Evolutionary conservation across 2,888 invertebrate genomes (phyloP), one percentile per base, ranked within the genome.

Genomic region (Uropetala carovei): DNA sequence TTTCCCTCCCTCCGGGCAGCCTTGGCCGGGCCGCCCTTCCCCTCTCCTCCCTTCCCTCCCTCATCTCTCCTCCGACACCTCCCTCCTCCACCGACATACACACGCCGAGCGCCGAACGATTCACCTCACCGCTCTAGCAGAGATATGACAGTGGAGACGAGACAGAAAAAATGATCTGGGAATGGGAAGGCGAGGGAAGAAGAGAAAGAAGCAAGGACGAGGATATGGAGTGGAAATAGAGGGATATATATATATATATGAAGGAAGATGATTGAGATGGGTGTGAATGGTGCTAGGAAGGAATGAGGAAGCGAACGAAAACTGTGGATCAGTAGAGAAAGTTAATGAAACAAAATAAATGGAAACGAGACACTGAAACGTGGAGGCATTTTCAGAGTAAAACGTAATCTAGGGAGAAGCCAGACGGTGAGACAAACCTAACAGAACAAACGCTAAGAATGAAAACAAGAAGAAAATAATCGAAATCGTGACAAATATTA

Each of bases 71-170:
- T 11, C 18, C 64, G 18, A 18, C 30, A 2, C 64, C 64, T 18
- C 83, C 18, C 81, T n/a, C 11, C n/a, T 64, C 83, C 83, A 18
- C 83, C 43, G 56, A 43, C 56, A 14, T 43, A 18, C 56, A 83
- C 83, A 83, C 56, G 60, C 27, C 22, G 22, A 27, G 30, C 27
- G 86, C 60, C 30, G 30, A 86, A 57, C 56, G 83, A 83, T 83
- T 43, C 83, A 16, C 83, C 13, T 43, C 83, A 43, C 56, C 83
- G 83, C 83, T 43, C 30, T 43, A 8, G 83, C 83, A 56, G 83
- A 83, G 18, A 83, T 83, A 83, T 83, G 56, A 43, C 18, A 43
- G 18, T 56, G 83, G 43, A 30, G 83, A 83, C 16, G 14, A 43
- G 43, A 57, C 43, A 43, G 57, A 57, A 83, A 83, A 83, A 83